Percentiles rank a stretch among this genome's conserved stretches.
Conservation (phyloP, 2,113 vertebrate genomes). For the Burhinus oedicnemus region DNA sequence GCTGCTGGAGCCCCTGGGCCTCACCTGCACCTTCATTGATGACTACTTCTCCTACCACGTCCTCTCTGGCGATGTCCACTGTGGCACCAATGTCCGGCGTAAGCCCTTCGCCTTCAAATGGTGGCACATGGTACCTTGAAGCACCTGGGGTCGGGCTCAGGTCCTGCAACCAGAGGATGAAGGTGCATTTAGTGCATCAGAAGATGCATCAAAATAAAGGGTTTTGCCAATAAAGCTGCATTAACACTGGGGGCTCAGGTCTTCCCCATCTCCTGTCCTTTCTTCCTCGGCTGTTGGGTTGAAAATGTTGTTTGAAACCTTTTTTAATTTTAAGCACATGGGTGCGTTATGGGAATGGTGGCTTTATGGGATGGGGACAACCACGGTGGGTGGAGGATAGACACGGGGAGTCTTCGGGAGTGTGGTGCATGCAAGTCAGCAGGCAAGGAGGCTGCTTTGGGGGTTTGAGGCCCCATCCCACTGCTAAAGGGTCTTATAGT, state of each 20-base stretch:
- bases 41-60: constrained; percentile 85
- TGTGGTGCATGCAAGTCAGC: accelerated
- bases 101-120: constrained; percentile 83
- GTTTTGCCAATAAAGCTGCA: background rate
- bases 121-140: constrained; percentile 86
- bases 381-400: background rate
- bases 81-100: constrained; percentile 88
- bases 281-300: accelerated
- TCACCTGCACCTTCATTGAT: constrained; percentile 84
- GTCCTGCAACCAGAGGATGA: background rate
- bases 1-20: constrained; percentile 84
- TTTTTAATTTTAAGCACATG: too few relatives aligned
- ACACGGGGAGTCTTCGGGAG: background rate
- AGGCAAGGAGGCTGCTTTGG: background rate
- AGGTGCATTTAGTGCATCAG: background rate
- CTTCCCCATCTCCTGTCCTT: background rate
- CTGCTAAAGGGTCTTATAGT: background rate
- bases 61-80: constrained; percentile 84
- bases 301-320: background rate
- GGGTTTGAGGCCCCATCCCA: background rate
- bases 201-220: background rate
- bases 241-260: background rate
- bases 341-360: background rate
- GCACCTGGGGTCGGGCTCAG: accelerated
- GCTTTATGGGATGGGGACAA: background rate